phyloP scores from a whole-genome alignment of 2,888 invertebrate genomes.

The Teleogryllus oceanicus region DNA sequence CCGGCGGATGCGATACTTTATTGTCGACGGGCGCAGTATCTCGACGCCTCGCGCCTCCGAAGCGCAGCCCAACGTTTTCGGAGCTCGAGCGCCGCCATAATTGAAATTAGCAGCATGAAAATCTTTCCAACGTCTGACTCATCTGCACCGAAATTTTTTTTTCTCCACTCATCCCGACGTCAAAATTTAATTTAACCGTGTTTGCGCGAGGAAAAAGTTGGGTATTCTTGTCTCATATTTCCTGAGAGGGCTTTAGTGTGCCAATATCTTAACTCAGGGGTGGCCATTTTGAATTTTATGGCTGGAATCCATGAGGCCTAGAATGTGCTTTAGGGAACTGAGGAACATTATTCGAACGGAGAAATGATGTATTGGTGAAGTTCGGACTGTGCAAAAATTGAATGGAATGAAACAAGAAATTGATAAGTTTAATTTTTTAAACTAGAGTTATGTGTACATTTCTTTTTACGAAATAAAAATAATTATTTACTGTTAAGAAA shows the following conservation, averaged over 20 bases:
- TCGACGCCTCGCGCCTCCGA: background rate
- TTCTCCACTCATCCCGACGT: background rate
- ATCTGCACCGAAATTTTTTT: background rate
- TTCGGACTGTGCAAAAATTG: no score
- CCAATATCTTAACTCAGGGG: background rate
- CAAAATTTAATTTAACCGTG: conserved; percentile 1
- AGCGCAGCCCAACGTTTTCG: background rate
- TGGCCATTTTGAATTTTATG: no score
- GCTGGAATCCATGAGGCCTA: no score
- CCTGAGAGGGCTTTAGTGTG: background rate
- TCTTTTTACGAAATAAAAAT: no score
- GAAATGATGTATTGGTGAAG: no score
- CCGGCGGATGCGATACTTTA: background rate
- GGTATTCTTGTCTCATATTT: background rate
- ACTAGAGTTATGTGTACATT: no score
- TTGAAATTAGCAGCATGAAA: conserved; percentile 5
- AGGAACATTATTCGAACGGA: no score
- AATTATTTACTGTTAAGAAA: no score
- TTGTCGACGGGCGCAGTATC: background rate
- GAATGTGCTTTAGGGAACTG: no score
- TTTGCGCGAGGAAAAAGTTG: conserved; percentile 2
- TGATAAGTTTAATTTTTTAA: no score
- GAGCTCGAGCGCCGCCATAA: background rate
- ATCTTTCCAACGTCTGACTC: conserved; percentile 18
- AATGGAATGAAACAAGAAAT: no score